These are phyloP conservation scores for Cossypha polioptera DNA, from an alignment of 2,797 vertebrate species.

Conservation along the genomic window DNA sequence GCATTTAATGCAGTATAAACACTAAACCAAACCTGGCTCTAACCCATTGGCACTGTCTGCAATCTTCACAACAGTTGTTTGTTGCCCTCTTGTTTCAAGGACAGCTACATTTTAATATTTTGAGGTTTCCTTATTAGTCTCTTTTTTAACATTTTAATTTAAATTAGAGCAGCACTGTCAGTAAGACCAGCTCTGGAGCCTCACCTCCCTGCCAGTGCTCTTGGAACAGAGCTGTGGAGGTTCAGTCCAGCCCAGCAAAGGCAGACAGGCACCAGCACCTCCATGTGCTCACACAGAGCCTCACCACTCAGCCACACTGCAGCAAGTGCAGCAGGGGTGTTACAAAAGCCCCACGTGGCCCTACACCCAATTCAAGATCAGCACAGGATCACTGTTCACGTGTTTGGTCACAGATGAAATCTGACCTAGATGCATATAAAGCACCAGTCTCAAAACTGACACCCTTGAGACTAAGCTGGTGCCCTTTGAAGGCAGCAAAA, in stretches of 20 bases:
- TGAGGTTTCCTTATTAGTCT: background rate
- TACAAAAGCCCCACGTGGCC: background rate
- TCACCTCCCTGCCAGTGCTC: background rate
- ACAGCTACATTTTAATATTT: background rate
- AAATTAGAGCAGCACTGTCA: background rate
- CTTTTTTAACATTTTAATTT: background rate
- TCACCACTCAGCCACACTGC: background rate
- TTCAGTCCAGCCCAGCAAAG: background rate
- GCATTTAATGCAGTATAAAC: background rate
- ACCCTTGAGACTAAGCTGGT: background rate
- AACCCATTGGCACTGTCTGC: background rate
- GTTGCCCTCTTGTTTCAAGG: background rate
- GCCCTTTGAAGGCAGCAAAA: conserved; percentile 34
- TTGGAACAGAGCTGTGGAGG: background rate
- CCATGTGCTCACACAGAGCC: accelerated
- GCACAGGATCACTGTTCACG: background rate
- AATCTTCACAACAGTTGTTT: background rate
- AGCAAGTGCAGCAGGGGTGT: background rate
- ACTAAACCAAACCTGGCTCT: background rate
- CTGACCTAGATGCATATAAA: conserved; percentile 64
- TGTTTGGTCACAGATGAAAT: conserved; percentile 19
- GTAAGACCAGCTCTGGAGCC: background rate
- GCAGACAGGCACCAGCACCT: background rate
- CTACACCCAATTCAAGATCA: background rate
- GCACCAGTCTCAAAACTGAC: conserved; percentile 7